These are phyloP conservation scores for Stictonetta naevosa DNA, from an alignment of 2,113 vertebrate genomes.

Conservation along the genomic window DNA sequence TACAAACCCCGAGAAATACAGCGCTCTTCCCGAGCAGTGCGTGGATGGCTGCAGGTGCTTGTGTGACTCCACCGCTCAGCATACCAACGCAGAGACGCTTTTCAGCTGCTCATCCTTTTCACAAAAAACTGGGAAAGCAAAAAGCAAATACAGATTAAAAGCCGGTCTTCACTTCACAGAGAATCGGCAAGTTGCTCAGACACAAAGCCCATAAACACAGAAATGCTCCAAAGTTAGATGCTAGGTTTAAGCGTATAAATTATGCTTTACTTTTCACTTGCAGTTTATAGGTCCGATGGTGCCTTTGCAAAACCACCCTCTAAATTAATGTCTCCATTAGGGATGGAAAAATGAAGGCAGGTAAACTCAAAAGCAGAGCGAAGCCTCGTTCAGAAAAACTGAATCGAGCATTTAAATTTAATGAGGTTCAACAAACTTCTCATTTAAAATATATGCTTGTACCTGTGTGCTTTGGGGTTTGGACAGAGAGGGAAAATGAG, in stretches of 20 bases:
- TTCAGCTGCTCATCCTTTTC: conserved; percentile 14
- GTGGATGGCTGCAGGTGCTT: conserved; percentile 58
- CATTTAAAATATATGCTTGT: conserved; percentile 53
- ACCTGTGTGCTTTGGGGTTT: conserved; percentile 50
- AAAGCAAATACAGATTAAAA: conserved; percentile 43
- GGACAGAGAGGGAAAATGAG: conserved; percentile 44
- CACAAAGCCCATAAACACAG: not conserved
- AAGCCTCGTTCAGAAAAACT: not conserved
- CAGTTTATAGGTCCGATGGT: not conserved
- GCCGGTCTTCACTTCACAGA: not conserved
- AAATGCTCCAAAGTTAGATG: not conserved
- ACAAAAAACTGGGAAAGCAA: not conserved
- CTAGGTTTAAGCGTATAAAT: conserved; percentile 15
- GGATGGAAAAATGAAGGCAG: conserved; percentile 7
- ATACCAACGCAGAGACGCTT: conserved; percentile 24
- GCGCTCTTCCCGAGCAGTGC: conserved; percentile 21
- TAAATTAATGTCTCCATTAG: conserved; percentile 23
- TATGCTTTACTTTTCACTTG: not conserved
- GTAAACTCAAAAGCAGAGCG: conserved; percentile 8
- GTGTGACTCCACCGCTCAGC: not conserved
- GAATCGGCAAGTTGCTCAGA: not conserved
- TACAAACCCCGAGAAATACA: conserved; percentile 61
- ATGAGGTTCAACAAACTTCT: conserved; percentile 70
- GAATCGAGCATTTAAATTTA: conserved; percentile 50
- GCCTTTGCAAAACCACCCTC: conserved; percentile 20